Base-by-base conservation (phyloP, 2,113 vertebrate species). In the Nannospalax galili region DNA sequence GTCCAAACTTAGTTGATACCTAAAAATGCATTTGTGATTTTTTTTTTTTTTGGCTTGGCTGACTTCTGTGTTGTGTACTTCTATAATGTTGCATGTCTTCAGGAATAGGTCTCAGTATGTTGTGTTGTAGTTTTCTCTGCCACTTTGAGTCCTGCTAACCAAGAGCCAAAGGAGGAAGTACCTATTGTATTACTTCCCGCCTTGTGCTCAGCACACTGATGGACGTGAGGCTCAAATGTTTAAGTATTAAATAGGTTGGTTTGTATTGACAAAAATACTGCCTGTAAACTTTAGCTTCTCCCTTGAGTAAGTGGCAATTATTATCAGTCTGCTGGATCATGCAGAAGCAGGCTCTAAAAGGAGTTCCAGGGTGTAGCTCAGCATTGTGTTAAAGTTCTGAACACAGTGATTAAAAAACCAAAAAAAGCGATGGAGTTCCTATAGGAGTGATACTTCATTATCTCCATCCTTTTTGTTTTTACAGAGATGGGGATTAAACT, bases 31-130 rank as follows among this genome's bases (percentile, higher is more conserved):
- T 81, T 60, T 40, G 20, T 81, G 78, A 30, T 37, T 26, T n/a
- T 85, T 52, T 30, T 30, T 20, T 58, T 37, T 40, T 60, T 28
- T 24, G n/a, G n/a, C 40, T 82, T 56, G 20, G 35, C 52, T 56
- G 72, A 58, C 7, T 58, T 45, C 56, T 78, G 14, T 82, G 52
- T 28, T 20, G 58, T 70, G 5, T 32, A 14, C 45, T 85, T 52
- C 67, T 32, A 11, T 10, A 40, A 58, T 15, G 26, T 6, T 14
- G 0, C 11, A 10, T 0, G 0, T 52, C 10, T 22, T 40, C 42
- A 79, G 60, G 35, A 35, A 30, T 75, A 40, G 52, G 60, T 88
- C 70, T 7, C 42, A 32, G 72, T n/a, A 12, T 3, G 37, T 19
- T 22, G 17, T 35, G 62, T n/a, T 80, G 7, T 7, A 24, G 48